Evolutionary conservation across 1,140 invertebrate species (phyloP), one percentile per base, ranked within the genome.

Genomic region (Drosophila elegans): DNA sequence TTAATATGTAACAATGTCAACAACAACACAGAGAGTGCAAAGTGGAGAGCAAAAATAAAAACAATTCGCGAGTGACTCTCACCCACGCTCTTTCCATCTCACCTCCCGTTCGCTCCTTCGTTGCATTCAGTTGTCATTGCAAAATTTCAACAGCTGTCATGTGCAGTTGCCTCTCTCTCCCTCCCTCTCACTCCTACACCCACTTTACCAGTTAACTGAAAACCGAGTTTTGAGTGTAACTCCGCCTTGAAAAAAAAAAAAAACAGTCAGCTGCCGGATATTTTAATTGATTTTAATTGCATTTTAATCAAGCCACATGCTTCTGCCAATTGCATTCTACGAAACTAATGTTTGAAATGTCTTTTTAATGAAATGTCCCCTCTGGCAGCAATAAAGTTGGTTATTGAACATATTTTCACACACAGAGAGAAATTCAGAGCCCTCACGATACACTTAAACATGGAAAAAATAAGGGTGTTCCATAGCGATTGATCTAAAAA

Each of bases 221-320:
- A 32, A 52, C 60, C 57, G 11, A 57, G 13, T 48, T 63, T 63
- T 34, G 52, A 74, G 36, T 67, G 46, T 53, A 76, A 76, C 74
- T 77, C 44, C 55, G 44, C 48, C 46, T 66, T 41, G 63, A 54
- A 25, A 53, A 72, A 41, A 69, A 69, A 42, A 12, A 16, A 1
- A 16, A 7, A 12, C 36, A 44, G 46, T 44, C 60, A 44, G 13
- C 51, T 57, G 44, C 52, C 53, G 81, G 46, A 46, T 59, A 46
- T 59, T 62, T 88, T 89, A 88, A 88, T 88, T 88, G 84, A 69
- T 80, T 89, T 88, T 88, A 89, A 88, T 88, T 88, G 80, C 76
- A 67, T 62, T 78, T 86, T 82, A 59, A 86, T 82, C 59, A 75
- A 81, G 74, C 49, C 66, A 67, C 45, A 38, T 56, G 52, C 60